Evolutionary conservation across 2,113 vertebrate species (phyloP), one percentile per base, ranked within the genome.

Genomic region (Sturnira hondurensis): DNA sequence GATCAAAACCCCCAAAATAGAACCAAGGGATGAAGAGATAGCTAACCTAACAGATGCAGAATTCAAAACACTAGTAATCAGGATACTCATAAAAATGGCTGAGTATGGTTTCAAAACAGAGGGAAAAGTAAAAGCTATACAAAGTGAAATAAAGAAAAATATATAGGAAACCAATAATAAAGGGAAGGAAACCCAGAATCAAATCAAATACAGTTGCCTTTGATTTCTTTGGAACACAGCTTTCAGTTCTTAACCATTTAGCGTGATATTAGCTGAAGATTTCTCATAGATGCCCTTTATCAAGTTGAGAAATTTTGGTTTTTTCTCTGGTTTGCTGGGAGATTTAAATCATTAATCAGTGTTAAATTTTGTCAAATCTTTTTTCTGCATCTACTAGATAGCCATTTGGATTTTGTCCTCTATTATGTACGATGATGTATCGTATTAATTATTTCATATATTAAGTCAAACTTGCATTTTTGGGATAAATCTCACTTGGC

Each of bases 301-400:
- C 7, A 89, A 83, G 31, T 74, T 68, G 38, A 91, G 38, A 11
- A 93, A 86, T 5, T 78, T 67, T 36, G 33, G 9, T 94, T 73
- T 77, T 24, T 93, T 47, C 78, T 17, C 10, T 61, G 33, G 16
- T 94, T 89, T 89, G 31, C 43, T 86, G 56, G 71, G 26, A 93
- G 14, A 95, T 92, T 86, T 74, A 93, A 71, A 83, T 96, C 31
- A 86, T 89, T 63, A 86, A 82, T 77, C 15, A 54, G 7, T 68
- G 15, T 38, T 82, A 33, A 38, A 56, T 84, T 94, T 96, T 89
- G 63, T 86, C 45, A 86, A 80, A 56, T 91, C 12, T 22, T 87
- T 95, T 83, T 81, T 50, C 14, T 88, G 11, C 19, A 68, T 86
- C 36, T 88, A 6, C 77, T 89, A 76, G 70, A 83, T 68, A 10